phyloP scores from a whole-genome alignment of 1,140 invertebrate species.

The Acromyrmex echinatior region DNA sequence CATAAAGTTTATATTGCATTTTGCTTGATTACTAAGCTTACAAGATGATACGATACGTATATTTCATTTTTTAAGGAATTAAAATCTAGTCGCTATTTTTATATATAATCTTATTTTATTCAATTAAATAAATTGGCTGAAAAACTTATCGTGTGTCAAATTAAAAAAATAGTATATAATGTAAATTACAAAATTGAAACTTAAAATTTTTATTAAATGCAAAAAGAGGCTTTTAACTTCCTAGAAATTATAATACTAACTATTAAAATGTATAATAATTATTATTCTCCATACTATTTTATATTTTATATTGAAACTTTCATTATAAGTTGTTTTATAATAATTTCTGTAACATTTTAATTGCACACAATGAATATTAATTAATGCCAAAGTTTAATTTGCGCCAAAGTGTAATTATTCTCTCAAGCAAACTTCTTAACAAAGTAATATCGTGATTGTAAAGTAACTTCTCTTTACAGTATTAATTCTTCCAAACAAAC shows the following conservation, averaged over 20 bases:
- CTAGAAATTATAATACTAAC: neutral
- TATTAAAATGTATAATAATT: neutral
- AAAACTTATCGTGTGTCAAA: neutral
- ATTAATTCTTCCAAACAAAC: conserved; percentile 71
- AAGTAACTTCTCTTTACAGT: conserved; percentile 14
- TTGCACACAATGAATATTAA: neutral
- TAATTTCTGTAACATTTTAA: neutral
- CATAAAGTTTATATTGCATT: conserved; percentile 35
- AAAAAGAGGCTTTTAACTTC: neutral
- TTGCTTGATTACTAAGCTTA: conserved; percentile 43
- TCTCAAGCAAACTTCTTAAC: neutral
- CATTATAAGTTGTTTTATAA: neutral
- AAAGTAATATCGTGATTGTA: conserved; percentile 28
- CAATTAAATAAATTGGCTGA: neutral
- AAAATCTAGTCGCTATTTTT: neutral
- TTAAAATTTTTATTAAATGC: no score
- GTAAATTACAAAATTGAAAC: neutral
- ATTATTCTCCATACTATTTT: neutral
- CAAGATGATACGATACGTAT: neutral
- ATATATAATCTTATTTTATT: neutral
- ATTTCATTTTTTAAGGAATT: conserved; percentile 10
- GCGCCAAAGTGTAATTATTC: neutral
- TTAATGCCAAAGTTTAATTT: neutral
- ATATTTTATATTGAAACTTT: neutral
- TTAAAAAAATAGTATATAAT: neutral